phyloP scores from a whole-genome alignment of 64 coral and sea anemone genomes.

The Actinia tenebrosa region DNA sequence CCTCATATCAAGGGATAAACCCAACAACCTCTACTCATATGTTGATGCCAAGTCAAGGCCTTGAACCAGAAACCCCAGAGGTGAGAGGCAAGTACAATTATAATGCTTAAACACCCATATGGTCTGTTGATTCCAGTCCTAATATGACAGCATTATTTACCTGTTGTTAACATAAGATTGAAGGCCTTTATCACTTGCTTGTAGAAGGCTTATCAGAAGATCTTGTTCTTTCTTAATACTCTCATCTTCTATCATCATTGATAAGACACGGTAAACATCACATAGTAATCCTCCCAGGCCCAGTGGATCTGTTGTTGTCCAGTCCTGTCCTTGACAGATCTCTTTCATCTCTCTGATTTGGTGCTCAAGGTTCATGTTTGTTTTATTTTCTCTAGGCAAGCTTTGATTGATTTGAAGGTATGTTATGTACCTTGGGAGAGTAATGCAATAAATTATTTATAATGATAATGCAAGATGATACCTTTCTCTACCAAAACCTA shows the following conservation, averaged over 20 bases:
- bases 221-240: constrained; percentile 31
- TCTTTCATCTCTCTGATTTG: constrained; percentile 45
- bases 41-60: too few species aligned
- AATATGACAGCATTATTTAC: background rate
- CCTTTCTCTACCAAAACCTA: background rate
- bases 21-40: too few species aligned
- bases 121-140: too few species aligned
- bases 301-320: constrained; percentile 56
- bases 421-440: constrained; percentile 43
- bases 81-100: too few species aligned
- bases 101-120: too few species aligned
- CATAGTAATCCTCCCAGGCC: constrained; percentile 45
- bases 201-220: constrained; percentile 41
- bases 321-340: constrained; percentile 55
- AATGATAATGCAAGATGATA: background rate
- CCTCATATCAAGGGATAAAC: too few species aligned
- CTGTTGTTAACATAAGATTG: background rate
- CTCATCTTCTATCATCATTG: constrained; percentile 7
- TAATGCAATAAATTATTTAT: background rate
- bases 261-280: constrained; percentile 48
- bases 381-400: background rate
- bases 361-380: constrained; percentile 10
- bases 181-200: constrained; percentile 35
- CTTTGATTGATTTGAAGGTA: constrained; percentile 41
- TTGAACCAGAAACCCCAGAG: too few species aligned